Evolutionary conservation across 1,140 invertebrate genomes (phyloP), one percentile per base, ranked within the genome.

Genomic region (Papilio xuthus): DNA sequence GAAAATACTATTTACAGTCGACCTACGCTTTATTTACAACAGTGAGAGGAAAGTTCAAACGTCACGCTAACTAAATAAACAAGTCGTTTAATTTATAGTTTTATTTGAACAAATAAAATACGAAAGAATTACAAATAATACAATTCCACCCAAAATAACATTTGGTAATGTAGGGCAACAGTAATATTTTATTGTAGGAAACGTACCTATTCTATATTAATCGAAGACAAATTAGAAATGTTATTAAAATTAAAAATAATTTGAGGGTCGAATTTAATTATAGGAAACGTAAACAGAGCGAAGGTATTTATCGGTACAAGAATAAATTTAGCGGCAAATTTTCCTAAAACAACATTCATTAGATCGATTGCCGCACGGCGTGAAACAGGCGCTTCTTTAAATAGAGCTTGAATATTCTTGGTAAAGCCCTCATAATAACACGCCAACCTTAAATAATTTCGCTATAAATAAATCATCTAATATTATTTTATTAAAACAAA

Each of bases 281-380:
- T 67, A 67, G 60, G 60, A 28, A 67, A 67, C 32, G 12, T 32
- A 28, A 67, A 67, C 60, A 15, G 26, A 67, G 60, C 60, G 13
- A 41, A 71, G 32, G 8, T 4, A 71, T 42, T 41, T 41, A 42
- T 42, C 42, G 69, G 18, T 42, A 42, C 18, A 42, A 37, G 32
- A 71, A 42, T 71, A 71, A 71, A 71, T 71, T 42, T 10, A 37
- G 37, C 69, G 32, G 37, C 69, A 42, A 71, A 71, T 71, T 42
- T 71, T 71, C 69, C 32, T 71, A 23, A 71, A 71, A 42, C 7
- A 71, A 71, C 32, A 71, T 71, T 42, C 69, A 71, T 71, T 71
- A 71, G 32, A 20, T 71, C 69, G 41, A 41, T 71, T 42, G 41
- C 32, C 69, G 20, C 69, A 42, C 37, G 69, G 6, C 18, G 10